Base-by-base conservation (phyloP, 2,113 vertebrate species). In the Gopherus evgoodei region DNA sequence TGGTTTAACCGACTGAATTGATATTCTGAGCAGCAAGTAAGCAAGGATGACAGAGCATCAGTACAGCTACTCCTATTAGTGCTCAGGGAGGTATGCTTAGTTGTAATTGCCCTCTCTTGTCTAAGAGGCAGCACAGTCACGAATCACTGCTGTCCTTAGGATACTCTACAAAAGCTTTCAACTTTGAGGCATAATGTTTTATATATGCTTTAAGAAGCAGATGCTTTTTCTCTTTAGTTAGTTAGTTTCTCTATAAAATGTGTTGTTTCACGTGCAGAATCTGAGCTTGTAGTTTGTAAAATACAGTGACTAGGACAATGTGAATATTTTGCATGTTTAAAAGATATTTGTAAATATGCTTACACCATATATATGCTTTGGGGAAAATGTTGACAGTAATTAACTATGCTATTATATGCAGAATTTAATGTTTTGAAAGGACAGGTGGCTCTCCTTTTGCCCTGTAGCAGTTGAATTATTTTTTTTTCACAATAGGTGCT, bases 1-100 rank as follows among this genome's bases (percentile, higher is more conserved):
- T 98, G 98, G 98, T 98, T 98, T 98, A 98, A 98, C 95, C 97
- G 98, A 98, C 98, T 98, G 98, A 99, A 99, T 99, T 99, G 99
- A 99, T 99, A 99, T 99, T 99, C 99, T 98, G 98, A 98, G 97
- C 98, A 98, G 98, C 98, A 31, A 97, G 97, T 95, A 97, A 98
- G 95, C 96, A 93, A 97, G 97, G 98, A 98, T 98, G 98, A 98
- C 98, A 98, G 98, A 98, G 98, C 98, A 97, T 98, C 98, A 97
- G 98, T 98, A 98, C 98, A 97, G 98, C 98, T 98, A 98, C 98
- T 98, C 97, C 97, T 95, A 24, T 93, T 80, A 95, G 93, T 86
- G 95, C 91, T 95, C 29, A 38, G 94, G 89, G 94, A 95, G 93
- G 89, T 93, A 62, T 21, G 65, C 69, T 90, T 5, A 4, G 84